Evolutionary conservation across 2,888 invertebrate genomes (phyloP).

Genomic region (Monopis laevigella): DNA sequence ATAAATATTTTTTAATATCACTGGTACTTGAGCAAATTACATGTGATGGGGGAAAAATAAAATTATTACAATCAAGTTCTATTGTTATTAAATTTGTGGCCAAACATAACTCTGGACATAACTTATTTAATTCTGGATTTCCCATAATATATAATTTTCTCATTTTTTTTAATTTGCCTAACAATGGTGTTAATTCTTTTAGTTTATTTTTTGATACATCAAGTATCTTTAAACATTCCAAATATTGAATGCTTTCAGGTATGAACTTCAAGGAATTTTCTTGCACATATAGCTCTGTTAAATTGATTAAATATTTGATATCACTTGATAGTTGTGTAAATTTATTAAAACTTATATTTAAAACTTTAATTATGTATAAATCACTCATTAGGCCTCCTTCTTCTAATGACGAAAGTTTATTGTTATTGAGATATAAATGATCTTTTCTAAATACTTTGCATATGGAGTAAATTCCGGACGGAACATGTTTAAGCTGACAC

Average conservation of each 20-base stretch:
- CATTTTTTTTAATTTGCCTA: slow-evolving; percentile 71
- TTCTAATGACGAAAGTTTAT: slow-evolving; percentile 73
- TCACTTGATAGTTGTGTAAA: slow-evolving; percentile 72
- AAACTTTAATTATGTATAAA: slow-evolving; percentile 70
- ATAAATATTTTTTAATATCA: slow-evolving; percentile 73
- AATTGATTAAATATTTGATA: slow-evolving; percentile 70
- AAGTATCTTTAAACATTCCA: slow-evolving; percentile 71
- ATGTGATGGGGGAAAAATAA: slow-evolving; percentile 73
- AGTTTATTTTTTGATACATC: slow-evolving; percentile 78
- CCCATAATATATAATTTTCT: slow-evolving; percentile 68
- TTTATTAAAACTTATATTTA: slow-evolving; percentile 74
- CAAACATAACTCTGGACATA: slow-evolving; percentile 74
- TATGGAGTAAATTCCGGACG: slow-evolving; percentile 80
- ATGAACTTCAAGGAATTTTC: slow-evolving; percentile 75
- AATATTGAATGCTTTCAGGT: slow-evolving; percentile 72
- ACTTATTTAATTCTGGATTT: slow-evolving; percentile 65
- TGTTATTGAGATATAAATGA: slow-evolving; percentile 71
- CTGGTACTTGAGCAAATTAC: slow-evolving; percentile 68
- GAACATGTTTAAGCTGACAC: slow-evolving; percentile 78
- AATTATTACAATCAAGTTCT: slow-evolving; percentile 68
- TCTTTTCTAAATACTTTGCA: slow-evolving; percentile 86
- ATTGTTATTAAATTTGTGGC: slow-evolving; percentile 70
- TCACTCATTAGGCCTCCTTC: slow-evolving; percentile 79
- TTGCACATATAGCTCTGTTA: slow-evolving; percentile 79
- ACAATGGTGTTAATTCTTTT: slow-evolving; percentile 67